Conservation (phyloP, 2,113 vertebrate species). For the Ahaetulla prasina region DNA sequence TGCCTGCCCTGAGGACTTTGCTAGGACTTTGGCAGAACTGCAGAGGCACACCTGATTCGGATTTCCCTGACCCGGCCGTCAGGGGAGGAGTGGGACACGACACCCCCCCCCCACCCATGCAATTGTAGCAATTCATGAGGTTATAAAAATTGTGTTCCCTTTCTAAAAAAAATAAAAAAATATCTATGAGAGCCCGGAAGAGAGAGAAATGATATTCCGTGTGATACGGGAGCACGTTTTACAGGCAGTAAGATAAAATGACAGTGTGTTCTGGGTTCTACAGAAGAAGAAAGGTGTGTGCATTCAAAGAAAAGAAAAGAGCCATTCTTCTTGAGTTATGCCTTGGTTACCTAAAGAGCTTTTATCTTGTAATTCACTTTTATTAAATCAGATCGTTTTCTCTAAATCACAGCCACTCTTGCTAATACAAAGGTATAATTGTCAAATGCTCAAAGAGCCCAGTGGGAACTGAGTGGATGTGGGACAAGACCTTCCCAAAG, state of each 20-base stretch:
- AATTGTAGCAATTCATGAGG: slow-evolving; percentile 14
- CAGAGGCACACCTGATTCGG: too few species aligned
- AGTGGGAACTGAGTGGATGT: neutral
- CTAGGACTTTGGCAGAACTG: too few species aligned
- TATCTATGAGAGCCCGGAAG: slow-evolving; percentile 6
- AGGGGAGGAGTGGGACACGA: too few species aligned
- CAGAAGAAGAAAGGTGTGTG: slow-evolving; percentile 30
- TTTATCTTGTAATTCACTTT: slow-evolving; percentile 15
- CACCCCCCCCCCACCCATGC: neutral
- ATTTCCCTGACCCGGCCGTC: too few species aligned
- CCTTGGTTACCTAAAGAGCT: slow-evolving; percentile 38
- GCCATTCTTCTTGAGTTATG: slow-evolving; percentile 23
- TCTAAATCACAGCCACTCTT: slow-evolving; percentile 18
- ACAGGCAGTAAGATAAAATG: neutral
- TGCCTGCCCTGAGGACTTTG: too few species aligned
- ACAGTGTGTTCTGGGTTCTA: slow-evolving; percentile 13
- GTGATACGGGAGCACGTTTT: neutral
- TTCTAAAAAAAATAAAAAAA: slow-evolving; percentile 30
- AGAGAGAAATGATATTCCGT: slow-evolving; percentile 21
- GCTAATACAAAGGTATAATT: slow-evolving; percentile 24
- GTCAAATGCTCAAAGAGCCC: slow-evolving; percentile 24
- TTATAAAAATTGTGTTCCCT: slow-evolving; percentile 11
- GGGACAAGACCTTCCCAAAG: slow-evolving; percentile 23
- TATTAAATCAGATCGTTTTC: slow-evolving; percentile 31
- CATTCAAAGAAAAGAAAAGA: slow-evolving; percentile 32